Evolutionary conservation across 1,140 invertebrate species (phyloP).

Genomic region (Aphelinus certus): DNA sequence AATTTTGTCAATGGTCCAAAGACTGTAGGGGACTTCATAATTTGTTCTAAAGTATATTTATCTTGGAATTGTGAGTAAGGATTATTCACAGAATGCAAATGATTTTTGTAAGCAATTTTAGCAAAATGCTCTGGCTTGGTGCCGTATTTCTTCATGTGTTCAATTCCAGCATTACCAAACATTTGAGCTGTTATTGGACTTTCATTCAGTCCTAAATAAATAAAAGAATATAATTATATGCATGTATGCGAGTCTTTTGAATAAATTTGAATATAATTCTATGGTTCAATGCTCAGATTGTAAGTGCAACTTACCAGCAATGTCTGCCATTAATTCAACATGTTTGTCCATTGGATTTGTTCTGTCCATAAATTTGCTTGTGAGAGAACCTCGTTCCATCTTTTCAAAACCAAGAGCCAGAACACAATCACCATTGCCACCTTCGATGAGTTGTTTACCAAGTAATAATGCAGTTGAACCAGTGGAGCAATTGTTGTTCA

Average conservation of each 20-base stretch:
- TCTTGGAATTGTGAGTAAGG: slow-evolving; percentile 94
- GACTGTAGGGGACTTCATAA: slow-evolving; percentile 84
- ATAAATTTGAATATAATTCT: too few relatives aligned
- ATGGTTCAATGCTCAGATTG: not conserved
- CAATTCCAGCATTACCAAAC: slow-evolving; percentile 95
- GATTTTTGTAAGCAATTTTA: slow-evolving; percentile 98
- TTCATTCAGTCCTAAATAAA: slow-evolving; percentile 68
- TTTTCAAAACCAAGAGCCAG: slow-evolving; percentile 97
- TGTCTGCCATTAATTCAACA: slow-evolving; percentile 84
- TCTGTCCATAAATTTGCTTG: slow-evolving; percentile 83
- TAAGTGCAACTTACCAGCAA: slow-evolving; percentile 68
- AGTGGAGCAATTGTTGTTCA: slow-evolving; percentile 98
- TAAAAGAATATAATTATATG: slow-evolving; percentile 13
- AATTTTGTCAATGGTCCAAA: slow-evolving; percentile 93
- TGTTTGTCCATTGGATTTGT: slow-evolving; percentile 95
- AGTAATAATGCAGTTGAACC: slow-evolving; percentile 92
- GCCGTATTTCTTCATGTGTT: slow-evolving; percentile 98
- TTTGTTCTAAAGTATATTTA: slow-evolving; percentile 89
- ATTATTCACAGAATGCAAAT: slow-evolving; percentile 96
- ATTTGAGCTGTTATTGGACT: slow-evolving; percentile 92
- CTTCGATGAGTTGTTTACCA: slow-evolving; percentile 90
- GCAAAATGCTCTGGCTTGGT: slow-evolving; percentile 93
- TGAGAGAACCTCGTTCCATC: slow-evolving; percentile 93
- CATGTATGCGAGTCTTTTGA: not conserved
- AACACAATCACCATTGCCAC: slow-evolving; percentile 85